Evolutionary conservation across 1,140 invertebrate species (phyloP).

Genomic region (Agrypnia vestita): DNA sequence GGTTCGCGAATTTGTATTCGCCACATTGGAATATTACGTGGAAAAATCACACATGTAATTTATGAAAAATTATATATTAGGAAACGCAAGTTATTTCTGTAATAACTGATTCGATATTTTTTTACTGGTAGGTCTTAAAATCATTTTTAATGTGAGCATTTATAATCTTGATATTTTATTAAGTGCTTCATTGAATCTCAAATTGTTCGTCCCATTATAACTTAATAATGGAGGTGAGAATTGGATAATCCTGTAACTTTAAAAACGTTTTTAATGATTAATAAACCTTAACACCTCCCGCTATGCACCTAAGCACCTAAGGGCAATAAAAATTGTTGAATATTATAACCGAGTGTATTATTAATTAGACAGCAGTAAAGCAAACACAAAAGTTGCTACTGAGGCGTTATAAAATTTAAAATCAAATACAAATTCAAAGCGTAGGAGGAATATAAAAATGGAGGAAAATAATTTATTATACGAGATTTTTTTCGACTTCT

Average conservation of each 20-base stretch:
- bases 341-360: background rate
- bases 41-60: too few relatives aligned
- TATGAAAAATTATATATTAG: too few relatives aligned
- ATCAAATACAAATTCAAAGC: conserved; percentile 4
- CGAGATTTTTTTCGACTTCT: background rate
- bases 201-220: too few relatives aligned
- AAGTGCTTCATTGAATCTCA: too few relatives aligned
- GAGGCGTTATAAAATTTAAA: conserved; percentile 9
- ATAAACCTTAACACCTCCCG: background rate
- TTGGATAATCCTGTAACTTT: background rate
- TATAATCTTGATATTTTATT: too few relatives aligned
- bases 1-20: too few relatives aligned
- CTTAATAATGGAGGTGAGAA: background rate
- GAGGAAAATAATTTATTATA: background rate
- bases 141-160: too few relatives aligned
- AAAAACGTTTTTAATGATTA: background rate
- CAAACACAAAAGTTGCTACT: background rate
- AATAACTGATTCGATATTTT: too few relatives aligned
- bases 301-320: background rate
- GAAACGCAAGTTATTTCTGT: too few relatives aligned
- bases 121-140: too few relatives aligned
- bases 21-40: too few relatives aligned
- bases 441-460: conserved; percentile 4
- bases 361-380: background rate
- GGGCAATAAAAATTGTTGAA: conserved; percentile 5